phyloP scores from a whole-genome alignment of 2,888 invertebrate species.

The Monoplex corrugatus region DNA sequence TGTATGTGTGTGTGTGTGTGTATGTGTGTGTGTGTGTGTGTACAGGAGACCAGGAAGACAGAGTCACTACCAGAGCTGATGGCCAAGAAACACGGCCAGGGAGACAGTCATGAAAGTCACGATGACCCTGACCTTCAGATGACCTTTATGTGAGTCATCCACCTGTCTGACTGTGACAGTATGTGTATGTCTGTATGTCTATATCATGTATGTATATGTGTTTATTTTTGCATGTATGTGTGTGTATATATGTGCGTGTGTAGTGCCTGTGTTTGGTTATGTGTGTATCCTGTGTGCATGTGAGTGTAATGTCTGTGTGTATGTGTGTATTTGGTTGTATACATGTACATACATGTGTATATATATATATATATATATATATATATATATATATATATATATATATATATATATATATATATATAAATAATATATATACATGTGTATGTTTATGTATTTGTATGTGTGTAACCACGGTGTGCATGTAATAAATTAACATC shows the following conservation, averaged over 20 bases:
- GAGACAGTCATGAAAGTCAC: conserved; percentile 87
- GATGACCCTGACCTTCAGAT: conserved; percentile 87
- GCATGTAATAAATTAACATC: too few species aligned
- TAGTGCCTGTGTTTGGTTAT: neutral
- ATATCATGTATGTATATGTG: neutral
- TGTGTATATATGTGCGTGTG: neutral
- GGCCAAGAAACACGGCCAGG: conserved; percentile 31
- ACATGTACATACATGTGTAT: too few species aligned
- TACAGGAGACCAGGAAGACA: conserved; percentile 56
- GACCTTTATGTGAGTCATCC: conserved; percentile 85
- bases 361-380: too few species aligned
- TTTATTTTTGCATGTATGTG: neutral
- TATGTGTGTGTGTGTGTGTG: conserved; percentile 1
- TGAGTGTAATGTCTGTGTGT: neutral
- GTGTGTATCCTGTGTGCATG: neutral
- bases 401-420: too few species aligned
- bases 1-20: conserved; percentile 19
- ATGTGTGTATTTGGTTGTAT: neutral
- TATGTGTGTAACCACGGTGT: too few species aligned
- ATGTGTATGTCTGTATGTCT: neutral
- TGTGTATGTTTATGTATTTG: too few species aligned
- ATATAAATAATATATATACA: too few species aligned
- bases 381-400: too few species aligned
- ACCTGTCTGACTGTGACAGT: neutral
- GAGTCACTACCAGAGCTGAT: conserved; percentile 49